A percentile compares a stretch with the other conserved stretches of the same genome.
These are phyloP conservation scores for Mormyrus proboscirostris DNA, from an alignment of 2,797 vertebrate genomes.

Conservation along the genomic window DNA sequence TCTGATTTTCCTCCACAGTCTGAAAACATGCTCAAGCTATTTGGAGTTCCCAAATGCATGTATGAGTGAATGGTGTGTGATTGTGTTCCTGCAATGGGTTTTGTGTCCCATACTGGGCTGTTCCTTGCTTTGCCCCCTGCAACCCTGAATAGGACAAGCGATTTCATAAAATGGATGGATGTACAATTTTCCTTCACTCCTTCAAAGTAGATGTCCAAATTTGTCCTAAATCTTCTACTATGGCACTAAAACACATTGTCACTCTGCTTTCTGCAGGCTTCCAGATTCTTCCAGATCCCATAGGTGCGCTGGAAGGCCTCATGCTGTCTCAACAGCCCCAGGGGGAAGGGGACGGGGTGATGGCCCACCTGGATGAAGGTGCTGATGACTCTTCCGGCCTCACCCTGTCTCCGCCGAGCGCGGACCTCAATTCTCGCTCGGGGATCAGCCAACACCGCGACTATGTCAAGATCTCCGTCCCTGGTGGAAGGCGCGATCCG, in stretches of 20 bases:
- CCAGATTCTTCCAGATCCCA: neutral
- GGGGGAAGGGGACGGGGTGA: conserved; percentile 38
- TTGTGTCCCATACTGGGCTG: neutral
- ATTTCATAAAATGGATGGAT: neutral
- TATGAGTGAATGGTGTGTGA: neutral
- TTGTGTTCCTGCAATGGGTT: neutral
- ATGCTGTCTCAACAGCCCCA: conserved; percentile 54
- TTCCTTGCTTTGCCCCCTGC: neutral
- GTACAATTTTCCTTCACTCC: conserved; percentile 21
- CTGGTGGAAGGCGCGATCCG: conserved; percentile 70
- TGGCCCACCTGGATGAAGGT: conserved; percentile 37
- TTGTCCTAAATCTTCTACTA: neutral
- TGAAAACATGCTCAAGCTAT: neutral
- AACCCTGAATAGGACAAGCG: neutral
- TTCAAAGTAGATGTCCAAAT: neutral
- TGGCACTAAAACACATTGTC: neutral
- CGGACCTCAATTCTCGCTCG: conserved; percentile 75
- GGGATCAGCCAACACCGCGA: conserved; percentile 77
- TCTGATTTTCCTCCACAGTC: neutral
- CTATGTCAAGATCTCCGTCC: conserved; percentile 90
- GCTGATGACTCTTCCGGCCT: conserved; percentile 43
- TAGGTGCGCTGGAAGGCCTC: neutral
- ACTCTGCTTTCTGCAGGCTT: neutral
- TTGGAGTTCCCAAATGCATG: neutral
- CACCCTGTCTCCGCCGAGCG: conserved; percentile 46